These are phyloP conservation scores for Druceiella hillmani DNA, from an alignment of 2,888 invertebrate species.

Conservation along the genomic window DNA sequence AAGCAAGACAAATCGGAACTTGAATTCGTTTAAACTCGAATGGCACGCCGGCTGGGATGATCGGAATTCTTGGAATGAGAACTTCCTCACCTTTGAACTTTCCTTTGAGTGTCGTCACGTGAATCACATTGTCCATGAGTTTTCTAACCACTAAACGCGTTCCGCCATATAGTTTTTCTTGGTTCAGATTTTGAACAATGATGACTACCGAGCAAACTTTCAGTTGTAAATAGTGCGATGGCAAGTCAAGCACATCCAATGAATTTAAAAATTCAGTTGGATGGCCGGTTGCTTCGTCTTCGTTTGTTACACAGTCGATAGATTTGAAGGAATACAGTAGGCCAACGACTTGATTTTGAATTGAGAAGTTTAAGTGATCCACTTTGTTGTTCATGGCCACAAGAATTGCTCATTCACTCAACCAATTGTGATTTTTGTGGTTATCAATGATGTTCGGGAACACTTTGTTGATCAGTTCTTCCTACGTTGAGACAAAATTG, in stretches of 20 bases:
- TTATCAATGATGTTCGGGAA: neutral
- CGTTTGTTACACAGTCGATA: conserved; percentile 1
- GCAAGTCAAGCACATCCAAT: neutral
- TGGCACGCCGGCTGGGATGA: conserved; percentile 1
- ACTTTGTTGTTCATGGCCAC: conserved; percentile 24
- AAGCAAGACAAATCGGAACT: neutral
- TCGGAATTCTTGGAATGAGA: no score
- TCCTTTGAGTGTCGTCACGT: no score
- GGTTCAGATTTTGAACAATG: neutral
- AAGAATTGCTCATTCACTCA: conserved; percentile 22
- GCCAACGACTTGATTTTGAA: neutral
- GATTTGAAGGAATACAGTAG: neutral
- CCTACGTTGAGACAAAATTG: conserved; percentile 2
- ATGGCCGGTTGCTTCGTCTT: conserved; percentile 1
- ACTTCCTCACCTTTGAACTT: no score
- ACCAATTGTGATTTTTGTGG: conserved; percentile 1
- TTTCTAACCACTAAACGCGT: neutral
- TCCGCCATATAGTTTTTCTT: neutral
- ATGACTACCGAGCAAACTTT: neutral
- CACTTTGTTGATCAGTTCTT: neutral
- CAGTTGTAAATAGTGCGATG: conserved; percentile 1
- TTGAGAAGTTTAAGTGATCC: neutral
- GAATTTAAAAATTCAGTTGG: neutral
- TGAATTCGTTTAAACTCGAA: conserved; percentile 1
- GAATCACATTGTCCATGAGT: conserved; percentile 1